phyloP scores from a whole-genome alignment of 2,888 invertebrate genomes.

The Caenorhabditis doughertyi region DNA sequence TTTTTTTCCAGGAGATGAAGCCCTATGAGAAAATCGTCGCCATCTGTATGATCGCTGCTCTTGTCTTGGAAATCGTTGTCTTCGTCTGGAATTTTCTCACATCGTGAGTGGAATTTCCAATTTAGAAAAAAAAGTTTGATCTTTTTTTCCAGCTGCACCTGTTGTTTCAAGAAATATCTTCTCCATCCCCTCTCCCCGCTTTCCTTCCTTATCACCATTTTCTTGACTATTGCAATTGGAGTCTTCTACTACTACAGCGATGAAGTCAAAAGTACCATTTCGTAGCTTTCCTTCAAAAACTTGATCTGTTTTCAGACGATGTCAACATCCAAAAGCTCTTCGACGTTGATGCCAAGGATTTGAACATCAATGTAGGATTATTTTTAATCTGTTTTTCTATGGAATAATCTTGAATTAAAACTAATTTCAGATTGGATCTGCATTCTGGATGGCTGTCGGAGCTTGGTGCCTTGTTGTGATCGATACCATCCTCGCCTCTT shows the following conservation, averaged over 20 bases:
- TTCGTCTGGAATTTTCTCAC: constrained; percentile 68
- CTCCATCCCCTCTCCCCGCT: constrained; percentile 62
- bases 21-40: constrained; percentile 62
- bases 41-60: constrained; percentile 61
- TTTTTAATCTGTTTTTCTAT: neutral
- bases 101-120: constrained; percentile 23
- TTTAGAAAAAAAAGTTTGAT: neutral
- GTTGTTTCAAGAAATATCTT: constrained; percentile 64
- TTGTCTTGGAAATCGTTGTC: constrained; percentile 63
- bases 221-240: constrained; percentile 44
- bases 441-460: constrained; percentile 65
- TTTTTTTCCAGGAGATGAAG: constrained; percentile 46
- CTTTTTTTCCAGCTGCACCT: constrained; percentile 45
- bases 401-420: neutral
- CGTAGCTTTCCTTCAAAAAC: neutral
- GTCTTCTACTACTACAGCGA: constrained; percentile 60
- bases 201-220: constrained; percentile 51
- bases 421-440: constrained; percentile 49
- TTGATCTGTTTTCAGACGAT: constrained; percentile 22
- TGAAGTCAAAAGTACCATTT: constrained; percentile 27
- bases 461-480: constrained; percentile 52
- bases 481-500: constrained; percentile 60
- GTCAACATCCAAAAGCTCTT: constrained; percentile 32
- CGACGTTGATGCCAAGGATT: constrained; percentile 27
- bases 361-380: constrained; percentile 51